Evolutionary conservation across 2,888 invertebrate species (phyloP), one percentile per base, ranked within the genome.

Genomic region (Phrixothrix hirtus): DNA sequence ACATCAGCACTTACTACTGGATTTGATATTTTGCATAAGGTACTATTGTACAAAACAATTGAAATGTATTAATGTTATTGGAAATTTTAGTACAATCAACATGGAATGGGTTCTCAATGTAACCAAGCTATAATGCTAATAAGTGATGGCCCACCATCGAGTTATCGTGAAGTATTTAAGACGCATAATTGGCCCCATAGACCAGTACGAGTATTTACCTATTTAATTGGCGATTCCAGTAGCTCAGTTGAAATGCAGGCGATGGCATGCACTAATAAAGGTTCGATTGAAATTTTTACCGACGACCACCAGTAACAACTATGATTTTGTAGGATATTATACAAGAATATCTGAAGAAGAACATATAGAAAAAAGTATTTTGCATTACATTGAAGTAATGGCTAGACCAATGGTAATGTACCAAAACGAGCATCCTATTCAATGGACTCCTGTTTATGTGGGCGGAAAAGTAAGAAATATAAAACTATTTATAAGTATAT

Each of bases 51-150:
- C 16, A 21, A 21, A 14, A 31, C 12, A 39, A 14, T 10, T 15
- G 1, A 7, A n/a, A n/a, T n/a, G n/a, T n/a, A n/a, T n/a, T n/a
- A n/a, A n/a, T n/a, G n/a, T n/a, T n/a, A 16, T 36, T 38, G 50
- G 25, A 41, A 49, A 55, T 71, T 75, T 6, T 70, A 90, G 78
- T 92, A 92, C 67, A 92, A 92, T 70, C 84, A 89, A 60, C 89
- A 90, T 0, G 87, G 88, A 0, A 86, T 86, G 66, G 94, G 94
- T 2, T 89, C 92, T 65, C 92, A 95, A 70, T 99, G 99, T 73
- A 99, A 99, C 79, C 96, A 96, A 77, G 97, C 96, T 1, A 96
- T 99, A 44, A 95, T 99, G 88, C 78, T 99, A 44, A 89, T 99
- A 55, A 96, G 97, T 0, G 93, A 95, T 62, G 96, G 95, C 13